Evolutionary conservation across 64 coral and sea anemone species (phyloP), one percentile per base, ranked within the genome.

Genomic region (Pocillopora damicornis): DNA sequence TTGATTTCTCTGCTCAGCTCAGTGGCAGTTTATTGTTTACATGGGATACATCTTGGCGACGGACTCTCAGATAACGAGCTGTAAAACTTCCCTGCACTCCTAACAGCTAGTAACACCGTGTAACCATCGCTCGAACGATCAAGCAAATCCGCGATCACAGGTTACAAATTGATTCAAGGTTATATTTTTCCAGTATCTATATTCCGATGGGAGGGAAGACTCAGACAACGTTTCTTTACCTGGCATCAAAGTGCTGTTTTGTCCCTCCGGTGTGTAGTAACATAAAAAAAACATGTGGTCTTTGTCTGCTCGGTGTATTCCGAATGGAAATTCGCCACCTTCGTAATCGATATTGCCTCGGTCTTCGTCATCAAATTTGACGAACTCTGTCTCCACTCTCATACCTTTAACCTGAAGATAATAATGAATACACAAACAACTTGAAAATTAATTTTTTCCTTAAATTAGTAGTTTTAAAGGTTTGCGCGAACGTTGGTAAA

Each of bases 351-450:
- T 92, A 76, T 92, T 94, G 2, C 96, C 96, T 75, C 93, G 76
- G 61, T 98, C 96, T 60, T 98, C 92, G 36, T 98, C 96, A 64
- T 98, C 96, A 90, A 94, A 98, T 35, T 98, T 98, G 81, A 98
- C 71, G 66, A 92, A 98, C 60, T 98, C 96, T 42, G 90, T 89
- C 17, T 59, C 82, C 26, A 69, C 89, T 30, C 82, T 89, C 96
- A 98, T 98, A 1, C 90, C 88, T 10, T 88, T 79, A 0, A 98
- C 96, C 96, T 98, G 62, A 59, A 87, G 17, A 26, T 1, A 18
- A 25, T 26, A 30, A 37, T 15, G 71, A 75, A 9, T 22, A 59
- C 37, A 6, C 25, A 58, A 10, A 80, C 4, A 18, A 61, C 11
- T 88, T 25, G 2, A 26, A 61, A 15, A 34, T 35, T 9, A 59